phyloP scores from a whole-genome alignment of 2,113 vertebrate genomes.

The Microcebus ravelobensis region DNA sequence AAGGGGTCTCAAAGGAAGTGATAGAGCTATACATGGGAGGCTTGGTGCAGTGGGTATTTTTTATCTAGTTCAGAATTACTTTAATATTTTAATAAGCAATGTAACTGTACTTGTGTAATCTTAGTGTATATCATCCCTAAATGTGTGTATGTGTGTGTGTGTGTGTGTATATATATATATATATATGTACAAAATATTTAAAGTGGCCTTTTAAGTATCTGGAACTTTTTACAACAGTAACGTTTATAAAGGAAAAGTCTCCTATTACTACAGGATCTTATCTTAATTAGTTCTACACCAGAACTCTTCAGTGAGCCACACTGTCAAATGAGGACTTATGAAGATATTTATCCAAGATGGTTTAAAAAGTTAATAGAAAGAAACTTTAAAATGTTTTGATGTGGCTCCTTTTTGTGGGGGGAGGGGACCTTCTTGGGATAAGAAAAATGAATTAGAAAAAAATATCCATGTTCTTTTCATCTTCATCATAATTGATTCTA shows the following conservation, averaged over 20 bases:
- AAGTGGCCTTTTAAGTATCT: not conserved
- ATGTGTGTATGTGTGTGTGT: not conserved
- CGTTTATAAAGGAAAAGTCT: conserved; percentile 5
- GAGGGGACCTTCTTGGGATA: not conserved
- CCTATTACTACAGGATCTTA: not conserved
- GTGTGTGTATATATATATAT: not conserved
- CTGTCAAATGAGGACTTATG: conserved; percentile 35
- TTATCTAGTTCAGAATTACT: not conserved
- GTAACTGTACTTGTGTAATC: not conserved
- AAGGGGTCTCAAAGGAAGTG: not conserved
- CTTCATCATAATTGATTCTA: conserved; percentile 76
- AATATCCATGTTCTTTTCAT: conserved; percentile 66
- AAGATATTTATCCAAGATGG: conserved; percentile 22
- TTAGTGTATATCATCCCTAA: not conserved
- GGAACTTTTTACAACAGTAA: not conserved
- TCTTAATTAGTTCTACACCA: conserved; percentile 47
- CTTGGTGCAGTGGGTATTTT: not conserved
- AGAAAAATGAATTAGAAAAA: conserved; percentile 57
- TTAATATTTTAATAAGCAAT: conserved; percentile 25
- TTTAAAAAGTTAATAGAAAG: conserved; percentile 58
- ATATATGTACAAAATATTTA: not conserved
- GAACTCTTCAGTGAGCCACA: conserved; percentile 4
- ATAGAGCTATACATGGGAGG: not conserved
- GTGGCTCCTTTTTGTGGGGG: conserved; percentile 17
- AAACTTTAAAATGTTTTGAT: conserved; percentile 62